These are phyloP conservation scores for Emesis furor DNA, from an alignment of 2,888 invertebrate species.

Conservation along the genomic window DNA sequence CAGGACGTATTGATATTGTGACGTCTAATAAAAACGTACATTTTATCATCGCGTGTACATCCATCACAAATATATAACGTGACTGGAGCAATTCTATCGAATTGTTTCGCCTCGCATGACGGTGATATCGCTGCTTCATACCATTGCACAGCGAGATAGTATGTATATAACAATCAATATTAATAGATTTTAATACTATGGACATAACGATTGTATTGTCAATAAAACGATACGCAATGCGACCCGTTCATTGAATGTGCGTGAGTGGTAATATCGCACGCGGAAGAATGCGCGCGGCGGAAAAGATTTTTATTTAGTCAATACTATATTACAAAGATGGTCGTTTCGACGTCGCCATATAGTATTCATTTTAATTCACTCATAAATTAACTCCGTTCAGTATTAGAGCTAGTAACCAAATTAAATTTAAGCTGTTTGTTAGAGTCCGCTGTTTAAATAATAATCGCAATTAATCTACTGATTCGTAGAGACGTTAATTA, in stretches of 20 bases:
- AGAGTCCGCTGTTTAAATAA: neutral
- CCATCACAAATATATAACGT: slow-evolving; percentile 74
- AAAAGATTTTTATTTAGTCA: slow-evolving; percentile 42
- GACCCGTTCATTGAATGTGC: slow-evolving; percentile 48
- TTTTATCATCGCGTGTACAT: slow-evolving; percentile 74
- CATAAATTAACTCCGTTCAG: neutral
- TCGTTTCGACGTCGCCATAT: neutral
- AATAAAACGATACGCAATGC: slow-evolving; percentile 13
- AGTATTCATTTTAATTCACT: neutral
- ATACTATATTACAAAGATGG: slow-evolving; percentile 4
- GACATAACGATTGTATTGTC: slow-evolving; percentile 9
- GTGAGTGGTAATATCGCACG: slow-evolving; percentile 49
- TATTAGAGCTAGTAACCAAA: neutral
- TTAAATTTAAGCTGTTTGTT: neutral
- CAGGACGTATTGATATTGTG: slow-evolving; percentile 35
- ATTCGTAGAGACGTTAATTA: slow-evolving; percentile 13
- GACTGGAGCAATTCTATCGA: slow-evolving; percentile 75
- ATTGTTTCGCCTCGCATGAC: slow-evolving; percentile 73
- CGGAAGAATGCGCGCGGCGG: slow-evolving; percentile 59
- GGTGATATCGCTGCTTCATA: slow-evolving; percentile 73
- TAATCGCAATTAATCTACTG: slow-evolving; percentile 11
- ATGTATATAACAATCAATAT: slow-evolving; percentile 46
- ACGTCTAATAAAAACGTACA: slow-evolving; percentile 69
- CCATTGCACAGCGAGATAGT: slow-evolving; percentile 58
- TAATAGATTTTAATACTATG: slow-evolving; percentile 32